These are phyloP conservation scores for Odontomachus brunneus DNA, from an alignment of 1,140 invertebrate genomes.

Conservation along the genomic window DNA sequence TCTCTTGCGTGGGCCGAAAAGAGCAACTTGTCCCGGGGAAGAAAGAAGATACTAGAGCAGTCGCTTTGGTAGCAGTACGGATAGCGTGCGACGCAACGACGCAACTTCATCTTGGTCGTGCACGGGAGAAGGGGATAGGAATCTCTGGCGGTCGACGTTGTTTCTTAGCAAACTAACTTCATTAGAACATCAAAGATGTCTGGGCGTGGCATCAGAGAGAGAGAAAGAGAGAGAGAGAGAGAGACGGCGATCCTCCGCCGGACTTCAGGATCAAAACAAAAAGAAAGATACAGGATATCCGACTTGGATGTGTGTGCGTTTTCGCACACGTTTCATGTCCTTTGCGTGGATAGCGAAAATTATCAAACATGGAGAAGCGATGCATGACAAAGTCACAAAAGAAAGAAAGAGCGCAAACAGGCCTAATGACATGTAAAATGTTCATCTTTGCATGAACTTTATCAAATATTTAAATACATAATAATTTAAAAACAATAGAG, in stretches of 20 bases:
- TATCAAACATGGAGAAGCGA: conserved; percentile 20
- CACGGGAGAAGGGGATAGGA: not conserved
- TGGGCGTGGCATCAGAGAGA: not conserved
- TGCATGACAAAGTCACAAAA: too few relatives aligned
- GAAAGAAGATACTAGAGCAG: conserved; percentile 18
- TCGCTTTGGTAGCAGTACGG: conserved; percentile 20
- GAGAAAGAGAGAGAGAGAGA: not conserved
- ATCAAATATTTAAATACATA: too few relatives aligned
- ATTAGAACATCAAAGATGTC: conserved; percentile 74
- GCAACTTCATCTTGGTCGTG: not conserved
- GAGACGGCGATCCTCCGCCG: not conserved
- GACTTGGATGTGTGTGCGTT: too few relatives aligned
- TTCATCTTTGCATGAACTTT: too few relatives aligned
- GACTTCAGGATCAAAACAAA: conserved; percentile 5
- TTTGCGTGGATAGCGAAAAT: not conserved
- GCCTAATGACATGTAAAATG: too few relatives aligned
- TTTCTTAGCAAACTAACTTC: conserved; percentile 74
- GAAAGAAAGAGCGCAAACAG: too few relatives aligned
- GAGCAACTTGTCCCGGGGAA: not conserved
- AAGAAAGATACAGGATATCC: too few relatives aligned
- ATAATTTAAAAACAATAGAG: too few relatives aligned
- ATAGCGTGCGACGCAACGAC: conserved; percentile 23
- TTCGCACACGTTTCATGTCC: not conserved
- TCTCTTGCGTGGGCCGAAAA: not conserved
- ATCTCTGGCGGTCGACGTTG: conserved; percentile 56